Conservation (phyloP, 2,797 vertebrate species). For the Gambelia wislizenii region DNA sequence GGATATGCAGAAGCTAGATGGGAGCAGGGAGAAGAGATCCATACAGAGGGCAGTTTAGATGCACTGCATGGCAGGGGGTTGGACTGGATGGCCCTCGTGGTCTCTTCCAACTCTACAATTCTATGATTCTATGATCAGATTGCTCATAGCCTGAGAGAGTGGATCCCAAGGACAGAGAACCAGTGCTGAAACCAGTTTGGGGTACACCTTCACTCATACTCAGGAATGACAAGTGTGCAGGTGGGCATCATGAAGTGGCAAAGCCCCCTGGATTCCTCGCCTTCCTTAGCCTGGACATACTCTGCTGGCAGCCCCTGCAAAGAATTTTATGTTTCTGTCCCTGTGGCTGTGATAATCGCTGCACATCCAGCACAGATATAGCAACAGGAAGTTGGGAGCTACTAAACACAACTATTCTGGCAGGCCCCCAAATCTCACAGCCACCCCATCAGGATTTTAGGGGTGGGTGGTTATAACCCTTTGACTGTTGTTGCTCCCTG, state of each 20-base stretch:
- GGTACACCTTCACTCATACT: background rate
- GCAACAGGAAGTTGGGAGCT: too few species aligned
- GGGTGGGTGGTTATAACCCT: too few species aligned
- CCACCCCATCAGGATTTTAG: too few species aligned
- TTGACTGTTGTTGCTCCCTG: background rate
- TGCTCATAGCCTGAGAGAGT: background rate
- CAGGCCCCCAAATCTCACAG: background rate
- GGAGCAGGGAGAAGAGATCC: too few species aligned
- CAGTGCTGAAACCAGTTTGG: background rate
- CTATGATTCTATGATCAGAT: too few species aligned
- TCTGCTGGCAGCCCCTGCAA: too few species aligned
- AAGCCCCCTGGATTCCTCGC: background rate
- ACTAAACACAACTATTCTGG: background rate
- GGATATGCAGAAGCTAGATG: background rate
- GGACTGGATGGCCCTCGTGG: too few species aligned
- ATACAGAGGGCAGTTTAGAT: background rate
- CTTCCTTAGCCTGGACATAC: background rate
- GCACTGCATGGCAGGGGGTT: too few species aligned
- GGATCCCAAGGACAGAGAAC: too few species aligned
- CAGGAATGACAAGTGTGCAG: background rate
- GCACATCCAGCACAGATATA: background rate
- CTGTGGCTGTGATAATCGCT: background rate
- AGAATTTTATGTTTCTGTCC: background rate
- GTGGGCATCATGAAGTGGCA: background rate
- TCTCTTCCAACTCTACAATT: too few species aligned